Conservation (phyloP, 2,797 vertebrate species). For the Tapirus indicus region DNA sequence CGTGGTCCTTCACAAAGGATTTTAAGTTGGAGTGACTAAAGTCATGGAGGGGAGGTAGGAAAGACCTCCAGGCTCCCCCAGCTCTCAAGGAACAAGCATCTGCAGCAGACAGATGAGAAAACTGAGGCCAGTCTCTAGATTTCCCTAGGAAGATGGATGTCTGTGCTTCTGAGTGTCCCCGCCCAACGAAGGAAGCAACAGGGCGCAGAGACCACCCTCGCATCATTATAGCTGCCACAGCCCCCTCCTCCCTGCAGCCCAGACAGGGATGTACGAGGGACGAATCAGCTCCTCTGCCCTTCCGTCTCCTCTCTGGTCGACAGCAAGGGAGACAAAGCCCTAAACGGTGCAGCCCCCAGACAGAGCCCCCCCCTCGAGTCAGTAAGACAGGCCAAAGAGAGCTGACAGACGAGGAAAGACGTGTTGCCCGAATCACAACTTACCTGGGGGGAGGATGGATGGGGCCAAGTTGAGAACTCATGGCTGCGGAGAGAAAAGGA, state of each 20-base stretch:
- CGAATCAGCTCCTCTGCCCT: too few species aligned
- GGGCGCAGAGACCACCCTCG: not conserved
- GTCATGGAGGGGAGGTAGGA: not conserved
- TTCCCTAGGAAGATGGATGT: not conserved
- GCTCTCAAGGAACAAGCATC: not conserved
- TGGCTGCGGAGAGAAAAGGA: constrained; percentile 88
- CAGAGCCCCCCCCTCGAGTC: not conserved
- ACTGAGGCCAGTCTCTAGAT: not conserved
- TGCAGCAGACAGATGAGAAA: not conserved
- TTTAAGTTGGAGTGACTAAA: not conserved
- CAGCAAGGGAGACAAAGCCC: not conserved
- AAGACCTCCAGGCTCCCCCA: not conserved
- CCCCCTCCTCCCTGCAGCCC: not conserved
- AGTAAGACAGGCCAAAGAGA: not conserved
- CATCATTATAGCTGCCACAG: too few species aligned
- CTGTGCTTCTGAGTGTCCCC: not conserved
- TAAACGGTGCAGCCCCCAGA: not conserved
- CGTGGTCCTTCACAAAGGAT: not conserved
- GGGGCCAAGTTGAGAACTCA: constrained; percentile 94
- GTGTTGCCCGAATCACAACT: not conserved
- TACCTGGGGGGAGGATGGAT: constrained; percentile 95
- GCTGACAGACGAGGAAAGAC: not conserved
- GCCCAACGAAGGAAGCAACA: not conserved
- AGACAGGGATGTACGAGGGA: not conserved
- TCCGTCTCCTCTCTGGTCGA: not conserved